These are phyloP conservation scores for Atherinosoma microstoma DNA, from an alignment of 2,797 vertebrate genomes.

Conservation along the genomic window DNA sequence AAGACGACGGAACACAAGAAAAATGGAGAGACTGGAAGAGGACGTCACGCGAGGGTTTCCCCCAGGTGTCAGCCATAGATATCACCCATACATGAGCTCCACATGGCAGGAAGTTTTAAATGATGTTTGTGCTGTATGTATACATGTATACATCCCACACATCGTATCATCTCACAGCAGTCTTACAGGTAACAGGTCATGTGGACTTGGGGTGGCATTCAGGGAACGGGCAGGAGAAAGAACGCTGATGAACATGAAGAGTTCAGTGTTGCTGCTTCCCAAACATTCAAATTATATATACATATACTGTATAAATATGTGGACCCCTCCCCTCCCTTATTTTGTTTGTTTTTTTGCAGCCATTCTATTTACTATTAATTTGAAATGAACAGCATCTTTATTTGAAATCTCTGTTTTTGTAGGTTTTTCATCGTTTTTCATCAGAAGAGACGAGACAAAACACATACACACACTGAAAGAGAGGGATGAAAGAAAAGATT, in stretches of 20 bases:
- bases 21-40: slow-evolving; percentile 31
- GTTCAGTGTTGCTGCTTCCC: slow-evolving; percentile 47
- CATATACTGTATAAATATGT: slow-evolving; percentile 6
- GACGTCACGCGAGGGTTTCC: slow-evolving; percentile 5
- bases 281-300: slow-evolving; percentile 47
- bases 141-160: slow-evolving; percentile 21
- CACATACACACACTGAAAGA: slow-evolving; percentile 67
- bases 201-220: slow-evolving; percentile 39
- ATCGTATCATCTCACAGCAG: slow-evolving; percentile 27
- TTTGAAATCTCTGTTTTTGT: slow-evolving; percentile 65
- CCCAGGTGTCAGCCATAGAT: slow-evolving; percentile 15
- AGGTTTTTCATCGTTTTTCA: slow-evolving; percentile 55
- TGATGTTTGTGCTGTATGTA: slow-evolving; percentile 16
- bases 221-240: slow-evolving; percentile 22
- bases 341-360: slow-evolving; percentile 58
- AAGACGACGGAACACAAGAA: slow-evolving; percentile 30
- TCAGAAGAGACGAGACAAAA: slow-evolving; percentile 77
- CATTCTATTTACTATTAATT: slow-evolving; percentile 73
- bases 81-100: slow-evolving; percentile 10
- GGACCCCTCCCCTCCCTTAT: slow-evolving; percentile 31
- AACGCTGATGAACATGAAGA: slow-evolving; percentile 25
- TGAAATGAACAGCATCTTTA: slow-evolving; percentile 73
- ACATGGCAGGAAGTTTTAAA: slow-evolving; percentile 32
- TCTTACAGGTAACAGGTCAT: slow-evolving; percentile 34
- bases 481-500: slow-evolving; percentile 11